Base-by-base conservation (phyloP, 1,140 invertebrate species). In the Heliconius congener region DNA sequence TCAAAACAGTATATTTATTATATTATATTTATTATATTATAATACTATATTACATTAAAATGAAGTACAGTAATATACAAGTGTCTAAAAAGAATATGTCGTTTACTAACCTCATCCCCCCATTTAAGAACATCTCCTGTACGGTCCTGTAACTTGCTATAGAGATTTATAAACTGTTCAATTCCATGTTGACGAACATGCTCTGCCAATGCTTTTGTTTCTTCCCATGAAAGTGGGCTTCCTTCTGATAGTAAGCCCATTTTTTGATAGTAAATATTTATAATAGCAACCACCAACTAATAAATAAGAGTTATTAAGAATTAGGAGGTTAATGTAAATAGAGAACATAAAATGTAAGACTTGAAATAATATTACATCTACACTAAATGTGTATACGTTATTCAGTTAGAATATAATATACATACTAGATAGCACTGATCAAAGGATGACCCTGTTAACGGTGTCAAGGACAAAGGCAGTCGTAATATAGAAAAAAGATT, bases 191-290 rank as follows among this genome's bases (percentile, higher is more conserved):
- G 96, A 74, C 98, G 95, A 34, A 99, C 98, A 93, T 99, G 98
- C 82, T 98, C 96, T 0, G 98, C 96, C 76, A 98, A 92, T 72
- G 97, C 96, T 94, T 99, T 98, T 1, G 99, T 99, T 93, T 99
- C 98, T 88, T 98, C 97, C 99, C 99, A 99, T 75, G 95, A 96
- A 16, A 99, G 95, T 52, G 99, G 99, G 87, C 96, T 98, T 76
- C 99, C 99, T 96, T 99, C 98, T 52, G 98, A 96, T 80, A 99
- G 94, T 75, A 99, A 95, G 85, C 99, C 99, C 99, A 99, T 99
- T 83, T 84, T 27, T 66, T 30, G n/a, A 27, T 13, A 30, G 27
- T 27, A 30, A 27, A 27, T 30, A 30, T 23, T 13, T 13, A 8
- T 66, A 66, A 30, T 30, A 66, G 27, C 27, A 30, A 66, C n/a